These are phyloP conservation scores for Halictus rubicundus DNA, from an alignment of 1,140 invertebrate genomes.

Conservation along the genomic window DNA sequence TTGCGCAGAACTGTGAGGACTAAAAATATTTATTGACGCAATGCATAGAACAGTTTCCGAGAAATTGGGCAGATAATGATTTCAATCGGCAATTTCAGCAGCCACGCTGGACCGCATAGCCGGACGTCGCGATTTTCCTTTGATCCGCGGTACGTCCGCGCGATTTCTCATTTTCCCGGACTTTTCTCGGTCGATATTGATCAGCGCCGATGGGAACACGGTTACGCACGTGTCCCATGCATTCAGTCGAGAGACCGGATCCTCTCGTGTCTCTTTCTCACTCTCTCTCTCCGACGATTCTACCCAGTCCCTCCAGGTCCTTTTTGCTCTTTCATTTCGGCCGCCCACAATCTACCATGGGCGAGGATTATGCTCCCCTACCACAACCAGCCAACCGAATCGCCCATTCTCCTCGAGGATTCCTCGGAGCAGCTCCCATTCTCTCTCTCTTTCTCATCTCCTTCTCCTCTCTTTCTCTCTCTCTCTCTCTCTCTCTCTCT, in stretches of 20 bases:
- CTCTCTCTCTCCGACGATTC: conserved; percentile 5
- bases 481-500: too few relatives aligned
- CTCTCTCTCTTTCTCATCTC: neutral
- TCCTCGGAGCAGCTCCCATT: conserved; percentile 59
- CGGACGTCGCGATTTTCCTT: too few relatives aligned
- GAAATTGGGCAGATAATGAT: too few relatives aligned
- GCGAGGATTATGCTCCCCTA: conserved; percentile 75
- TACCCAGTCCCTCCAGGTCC: conserved; percentile 33
- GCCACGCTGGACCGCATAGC: too few relatives aligned
- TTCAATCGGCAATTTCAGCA: too few relatives aligned
- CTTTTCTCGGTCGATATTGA: conserved; percentile 37
- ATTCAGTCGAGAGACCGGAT: conserved; percentile 42
- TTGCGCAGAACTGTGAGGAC: too few relatives aligned
- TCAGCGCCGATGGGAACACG: conserved; percentile 9
- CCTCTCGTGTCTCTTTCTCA: neutral
- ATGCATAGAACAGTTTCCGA: too few relatives aligned
- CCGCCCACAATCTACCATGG: conserved; percentile 76
- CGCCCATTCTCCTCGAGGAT: conserved; percentile 61
- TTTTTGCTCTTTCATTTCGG: conserved; percentile 74
- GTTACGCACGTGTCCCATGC: conserved; percentile 24
- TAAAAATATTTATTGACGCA: too few relatives aligned
- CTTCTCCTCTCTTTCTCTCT: neutral
- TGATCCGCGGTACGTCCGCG: neutral
- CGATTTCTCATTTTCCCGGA: conserved; percentile 1
- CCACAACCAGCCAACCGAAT: conserved; percentile 53